Conservation (phyloP, 2,797 vertebrate genomes). For the Phalloptychus januarius region DNA sequence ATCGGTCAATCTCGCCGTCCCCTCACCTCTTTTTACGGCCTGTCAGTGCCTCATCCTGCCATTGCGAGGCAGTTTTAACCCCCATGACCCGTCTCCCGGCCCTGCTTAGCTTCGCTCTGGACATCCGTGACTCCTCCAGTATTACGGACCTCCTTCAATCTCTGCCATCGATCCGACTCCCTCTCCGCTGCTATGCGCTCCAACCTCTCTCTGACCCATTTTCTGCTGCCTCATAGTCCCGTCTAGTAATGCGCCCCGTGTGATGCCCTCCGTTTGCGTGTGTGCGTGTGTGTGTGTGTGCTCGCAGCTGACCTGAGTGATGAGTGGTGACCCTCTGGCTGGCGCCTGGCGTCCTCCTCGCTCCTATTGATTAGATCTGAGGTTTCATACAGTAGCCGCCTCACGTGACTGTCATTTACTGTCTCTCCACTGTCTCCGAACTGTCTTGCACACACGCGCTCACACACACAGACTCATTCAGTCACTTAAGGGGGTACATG, state of each 20-base stretch:
- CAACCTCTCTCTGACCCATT: conserved; percentile 78
- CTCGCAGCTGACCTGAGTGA: conserved; percentile 76
- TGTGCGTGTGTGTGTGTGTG: conserved; percentile 38
- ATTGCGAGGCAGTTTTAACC: conserved; percentile 74
- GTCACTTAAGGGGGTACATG: conserved; percentile 42
- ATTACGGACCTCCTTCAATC: conserved; percentile 77
- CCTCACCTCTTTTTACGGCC: conserved; percentile 57
- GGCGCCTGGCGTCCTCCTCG: conserved; percentile 81
- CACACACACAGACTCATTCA: conserved; percentile 20
- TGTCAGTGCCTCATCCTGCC: conserved; percentile 61
- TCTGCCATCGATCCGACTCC: conserved; percentile 73
- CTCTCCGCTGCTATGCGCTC: conserved; percentile 72
- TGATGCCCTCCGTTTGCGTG: conserved; percentile 53
- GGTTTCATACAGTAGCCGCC: conserved; percentile 81
- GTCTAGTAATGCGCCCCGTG: conserved; percentile 70
- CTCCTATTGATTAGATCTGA: conserved; percentile 83
- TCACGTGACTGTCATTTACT: conserved; percentile 83
- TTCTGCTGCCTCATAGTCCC: conserved; percentile 72
- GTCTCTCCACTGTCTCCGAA: conserved; percentile 78
- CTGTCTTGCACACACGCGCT: conserved; percentile 54
- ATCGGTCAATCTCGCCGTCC: conserved; percentile 47
- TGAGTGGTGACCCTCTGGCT: conserved; percentile 82
- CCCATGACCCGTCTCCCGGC: conserved; percentile 65
- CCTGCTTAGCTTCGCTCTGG: conserved; percentile 72
- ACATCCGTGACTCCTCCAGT: conserved; percentile 72